Conservation (phyloP, 2,888 invertebrate genomes). For the Balanococcus diminutus region DNA sequence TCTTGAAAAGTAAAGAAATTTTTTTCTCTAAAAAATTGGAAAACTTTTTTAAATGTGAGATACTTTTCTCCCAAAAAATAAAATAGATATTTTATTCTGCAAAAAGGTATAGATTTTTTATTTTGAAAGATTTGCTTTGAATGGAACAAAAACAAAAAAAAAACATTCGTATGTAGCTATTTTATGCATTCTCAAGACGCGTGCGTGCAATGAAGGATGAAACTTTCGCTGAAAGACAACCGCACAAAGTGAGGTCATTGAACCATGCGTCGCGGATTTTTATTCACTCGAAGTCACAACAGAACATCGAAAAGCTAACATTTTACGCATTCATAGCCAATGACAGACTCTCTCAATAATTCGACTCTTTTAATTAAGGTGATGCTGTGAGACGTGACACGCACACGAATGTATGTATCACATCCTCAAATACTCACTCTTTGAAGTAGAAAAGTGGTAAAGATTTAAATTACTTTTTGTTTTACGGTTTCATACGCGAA, state of each 20-base stretch:
- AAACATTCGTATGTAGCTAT: too few relatives aligned
- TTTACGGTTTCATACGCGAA: conserved; percentile 15
- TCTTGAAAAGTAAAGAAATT: too few relatives aligned
- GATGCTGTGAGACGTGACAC: too few relatives aligned
- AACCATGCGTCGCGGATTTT: neutral
- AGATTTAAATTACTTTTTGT: neutral
- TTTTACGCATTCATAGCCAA: conserved; percentile 5
- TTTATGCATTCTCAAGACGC: neutral
- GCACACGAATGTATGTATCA: neutral
- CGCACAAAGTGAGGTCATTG: neutral
- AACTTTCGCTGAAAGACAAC: neutral
- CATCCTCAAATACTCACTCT: neutral
- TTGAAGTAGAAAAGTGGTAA: neutral
- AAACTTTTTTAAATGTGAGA: too few relatives aligned
- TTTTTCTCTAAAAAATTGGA: too few relatives aligned
- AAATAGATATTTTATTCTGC: too few relatives aligned
- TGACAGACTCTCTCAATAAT: conserved; percentile 30
- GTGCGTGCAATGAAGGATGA: neutral
- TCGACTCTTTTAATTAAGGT: conserved; percentile 7
- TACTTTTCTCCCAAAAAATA: too few relatives aligned
- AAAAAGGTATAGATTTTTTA: too few relatives aligned
- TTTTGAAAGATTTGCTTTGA: too few relatives aligned
- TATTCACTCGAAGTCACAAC: neutral
- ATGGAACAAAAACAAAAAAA: too few relatives aligned
- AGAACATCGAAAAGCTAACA: neutral